Base-by-base conservation (phyloP, 2,113 vertebrate genomes). In the Orycteropus afer region DNA sequence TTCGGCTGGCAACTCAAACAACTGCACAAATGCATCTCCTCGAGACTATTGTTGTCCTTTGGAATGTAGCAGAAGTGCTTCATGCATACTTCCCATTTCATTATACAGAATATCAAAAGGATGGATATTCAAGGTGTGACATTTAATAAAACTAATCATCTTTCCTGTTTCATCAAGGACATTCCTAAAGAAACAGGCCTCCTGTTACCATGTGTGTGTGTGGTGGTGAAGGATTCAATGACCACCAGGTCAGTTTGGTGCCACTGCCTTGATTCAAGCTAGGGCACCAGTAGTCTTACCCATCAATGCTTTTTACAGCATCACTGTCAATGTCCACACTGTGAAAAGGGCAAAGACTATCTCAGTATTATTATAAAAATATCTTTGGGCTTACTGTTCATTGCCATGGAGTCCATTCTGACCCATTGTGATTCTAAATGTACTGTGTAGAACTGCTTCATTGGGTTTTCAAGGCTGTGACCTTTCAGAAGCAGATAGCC, bases 1-100 rank as follows among this genome's bases (percentile, higher is more conserved):
- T 61, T 92, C 47, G 86, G 61, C 34, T 86, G 92, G 57, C 34
- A 84, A 57, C 42, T 13, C 85, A 87, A 84, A 69, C 76, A 89
- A 9, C 3, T 34, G 63, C 37, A 9, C 4, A 5, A 37, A 42
- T 6, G 1, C 73, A 15, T 2, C n/a, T 77, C 63, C 61, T 40
- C 4, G 8, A 20, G 61, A 59, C 1, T 23, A 1, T 6, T 25
- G 3, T 4, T 42, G 65, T 22, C 7, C 61, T 71, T 9, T 12
- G 79, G 90, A 83, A 79, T 23, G 79, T n/a, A 11, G n/a, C 20
- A 22, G 27, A 55, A 59, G 61, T 22, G 23, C 73, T 47, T 27
- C 18, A 6, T 5, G 57, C 2, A 2, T 6, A 9, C 32, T 34
- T 51, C 67, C 67, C 61, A 40, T 42, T 40, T 29, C 65, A 17